A percentile compares a stretch with the other conserved stretches of the same genome.
Conservation (phyloP, 2,113 vertebrate species). For the Pelecanus crispus region DNA sequence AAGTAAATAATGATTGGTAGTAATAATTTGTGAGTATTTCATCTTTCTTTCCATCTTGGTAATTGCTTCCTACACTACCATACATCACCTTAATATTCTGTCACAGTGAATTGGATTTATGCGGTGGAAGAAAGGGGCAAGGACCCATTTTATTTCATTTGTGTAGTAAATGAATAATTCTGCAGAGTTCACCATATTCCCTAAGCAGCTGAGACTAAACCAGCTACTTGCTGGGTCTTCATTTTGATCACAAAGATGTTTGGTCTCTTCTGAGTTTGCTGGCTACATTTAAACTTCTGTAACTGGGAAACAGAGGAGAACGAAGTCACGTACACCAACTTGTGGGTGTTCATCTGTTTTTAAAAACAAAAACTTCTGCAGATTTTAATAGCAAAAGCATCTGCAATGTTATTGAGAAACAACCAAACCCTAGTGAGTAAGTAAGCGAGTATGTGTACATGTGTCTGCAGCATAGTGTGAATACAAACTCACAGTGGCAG, state of each 20-base stretch:
- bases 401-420: neutral
- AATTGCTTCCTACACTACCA: neutral
- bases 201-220: neutral
- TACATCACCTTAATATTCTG: neutral
- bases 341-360: neutral
- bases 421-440: neutral
- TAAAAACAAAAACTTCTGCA: neutral
- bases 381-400: neutral
- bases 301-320: neutral
- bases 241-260: neutral
- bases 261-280: neutral
- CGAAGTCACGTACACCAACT: neutral
- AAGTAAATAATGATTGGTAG: neutral
- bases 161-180: neutral
- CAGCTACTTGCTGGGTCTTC: neutral
- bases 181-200: neutral
- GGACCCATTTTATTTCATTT: slow-evolving; percentile 1
- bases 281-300: neutral
- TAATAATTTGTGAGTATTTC: neutral
- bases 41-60: neutral
- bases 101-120: neutral
- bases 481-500: neutral
- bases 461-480: neutral
- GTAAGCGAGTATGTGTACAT: neutral
- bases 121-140: neutral